Evolutionary conservation across 2,797 vertebrate genomes (phyloP), one percentile per base, ranked within the genome.

Genomic region (Gastrophryne carolinensis): DNA sequence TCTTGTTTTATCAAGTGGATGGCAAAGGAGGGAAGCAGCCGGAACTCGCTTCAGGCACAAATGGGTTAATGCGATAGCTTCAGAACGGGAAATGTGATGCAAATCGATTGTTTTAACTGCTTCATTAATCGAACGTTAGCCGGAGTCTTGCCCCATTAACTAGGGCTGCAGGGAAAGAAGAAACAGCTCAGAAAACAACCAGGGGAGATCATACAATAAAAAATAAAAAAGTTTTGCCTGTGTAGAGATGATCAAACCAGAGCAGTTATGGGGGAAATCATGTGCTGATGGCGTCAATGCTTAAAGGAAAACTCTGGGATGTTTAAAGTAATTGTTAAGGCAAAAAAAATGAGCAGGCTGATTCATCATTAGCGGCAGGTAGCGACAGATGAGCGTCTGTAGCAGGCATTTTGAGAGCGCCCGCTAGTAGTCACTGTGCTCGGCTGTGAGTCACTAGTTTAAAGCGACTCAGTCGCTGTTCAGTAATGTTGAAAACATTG

Each of bases 101-200:
- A 2, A 23, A 50, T 47, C 49, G 32, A 64, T 44, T 54, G 50
- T 54, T 64, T 23, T 17, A 44, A 2, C 7, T 30, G 19, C 34
- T 54, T 56, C 71, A 73, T 73, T 73, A 73, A 41, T 35, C 8
- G 2, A 54, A 47, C 34, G 30, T 49, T 75, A 50, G 10, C 62
- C 53, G 30, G n/a, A 47, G 39, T 60, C 29, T 27, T 63, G 29
- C 29, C n/a, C 34, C 63, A 65, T 65, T 73, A 65, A 54, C 44
- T 32, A 19, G 26, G 23, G 37, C 34, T 15, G 17, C 10, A 24
- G 35, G 32, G 70, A 29, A 13, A 44, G 8, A 41, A n/a, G 66
- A 15, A 1, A 58, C 17, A 3, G 32, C 32, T 53, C 19, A 72
- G 32, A 10, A 52, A 37, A 60, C 15, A 35, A 47, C 3, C 17